A percentile compares a stretch with the other conserved stretches of the same genome.
Evolutionary conservation across 2,113 vertebrate species (phyloP).

Genomic region (Gadus macrocephalus): DNA sequence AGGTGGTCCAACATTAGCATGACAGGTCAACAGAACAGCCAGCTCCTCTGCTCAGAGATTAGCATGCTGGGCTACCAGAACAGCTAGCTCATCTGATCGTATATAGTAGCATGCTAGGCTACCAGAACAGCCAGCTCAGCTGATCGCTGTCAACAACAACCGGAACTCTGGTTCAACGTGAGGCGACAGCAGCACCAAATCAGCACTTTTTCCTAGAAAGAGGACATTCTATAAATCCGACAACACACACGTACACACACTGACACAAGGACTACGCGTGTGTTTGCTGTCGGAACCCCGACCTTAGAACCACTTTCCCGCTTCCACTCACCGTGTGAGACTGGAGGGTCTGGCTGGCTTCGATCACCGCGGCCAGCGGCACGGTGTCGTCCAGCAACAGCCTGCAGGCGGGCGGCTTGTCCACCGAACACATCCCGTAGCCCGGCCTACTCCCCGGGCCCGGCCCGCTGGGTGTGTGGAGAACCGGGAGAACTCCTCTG

Average conservation of each 20-base stretch:
- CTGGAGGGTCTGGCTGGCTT: conserved; percentile 89
- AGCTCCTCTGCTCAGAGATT: conserved; percentile 40
- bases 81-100: no score
- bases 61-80: conserved; percentile 14
- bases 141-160: no score
- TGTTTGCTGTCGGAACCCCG: no score
- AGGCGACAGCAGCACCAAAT: no score
- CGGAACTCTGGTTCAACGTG: no score
- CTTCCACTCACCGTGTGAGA: conserved; percentile 86
- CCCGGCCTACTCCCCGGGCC: not conserved
- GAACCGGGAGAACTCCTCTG: not conserved
- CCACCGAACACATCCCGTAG: conserved; percentile 82
- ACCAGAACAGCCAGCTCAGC: not conserved
- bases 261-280: no score
- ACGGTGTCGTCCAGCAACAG: conserved; percentile 87
- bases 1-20: not conserved
- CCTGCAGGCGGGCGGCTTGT: conserved; percentile 78
- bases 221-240: no score
- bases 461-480: not conserved
- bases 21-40: conserved; percentile 25
- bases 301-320: no score
- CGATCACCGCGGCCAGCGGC: conserved; percentile 84
- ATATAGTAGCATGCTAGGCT: no score
- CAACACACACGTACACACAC: no score
- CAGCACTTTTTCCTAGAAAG: no score